Conservation (phyloP, 2,113 vertebrate species). For the Saccopteryx bilineata region DNA sequence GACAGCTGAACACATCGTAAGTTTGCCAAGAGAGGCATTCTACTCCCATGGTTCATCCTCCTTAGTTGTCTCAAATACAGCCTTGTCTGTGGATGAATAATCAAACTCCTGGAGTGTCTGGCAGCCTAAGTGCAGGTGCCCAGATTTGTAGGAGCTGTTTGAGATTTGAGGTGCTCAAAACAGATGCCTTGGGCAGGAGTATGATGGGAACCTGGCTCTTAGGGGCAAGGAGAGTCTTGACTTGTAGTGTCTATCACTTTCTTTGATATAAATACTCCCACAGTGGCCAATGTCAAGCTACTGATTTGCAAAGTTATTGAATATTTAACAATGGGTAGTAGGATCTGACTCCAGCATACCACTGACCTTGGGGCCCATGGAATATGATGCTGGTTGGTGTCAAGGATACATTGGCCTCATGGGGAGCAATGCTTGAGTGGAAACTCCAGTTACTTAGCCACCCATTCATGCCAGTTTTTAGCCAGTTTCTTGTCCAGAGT, state of each 20-base stretch:
- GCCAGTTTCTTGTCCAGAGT: neutral
- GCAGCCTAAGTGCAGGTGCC: neutral
- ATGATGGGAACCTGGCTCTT: neutral
- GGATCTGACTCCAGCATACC: neutral
- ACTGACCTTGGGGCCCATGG: neutral
- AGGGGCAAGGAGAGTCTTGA: neutral
- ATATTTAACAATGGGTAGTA: neutral
- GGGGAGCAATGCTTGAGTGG: neutral
- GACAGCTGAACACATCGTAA: neutral
- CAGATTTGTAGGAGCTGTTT: neutral
- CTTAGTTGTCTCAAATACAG: neutral
- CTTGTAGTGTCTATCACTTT: neutral
- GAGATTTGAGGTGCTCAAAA: neutral
- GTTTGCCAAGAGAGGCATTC: neutral
- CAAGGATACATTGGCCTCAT: neutral
- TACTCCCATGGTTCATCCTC: neutral
- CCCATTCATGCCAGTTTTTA: neutral
- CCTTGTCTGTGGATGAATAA: neutral
- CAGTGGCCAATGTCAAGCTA: neutral
- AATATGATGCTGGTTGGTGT: neutral
- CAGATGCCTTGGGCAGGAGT: neutral
- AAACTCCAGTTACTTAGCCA: neutral
- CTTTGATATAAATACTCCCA: neutral
- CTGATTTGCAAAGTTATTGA: neutral
- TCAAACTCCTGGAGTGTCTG: neutral